Evolutionary conservation across 2,113 vertebrate species (phyloP).

Genomic region (Pogonocichla stellata): DNA sequence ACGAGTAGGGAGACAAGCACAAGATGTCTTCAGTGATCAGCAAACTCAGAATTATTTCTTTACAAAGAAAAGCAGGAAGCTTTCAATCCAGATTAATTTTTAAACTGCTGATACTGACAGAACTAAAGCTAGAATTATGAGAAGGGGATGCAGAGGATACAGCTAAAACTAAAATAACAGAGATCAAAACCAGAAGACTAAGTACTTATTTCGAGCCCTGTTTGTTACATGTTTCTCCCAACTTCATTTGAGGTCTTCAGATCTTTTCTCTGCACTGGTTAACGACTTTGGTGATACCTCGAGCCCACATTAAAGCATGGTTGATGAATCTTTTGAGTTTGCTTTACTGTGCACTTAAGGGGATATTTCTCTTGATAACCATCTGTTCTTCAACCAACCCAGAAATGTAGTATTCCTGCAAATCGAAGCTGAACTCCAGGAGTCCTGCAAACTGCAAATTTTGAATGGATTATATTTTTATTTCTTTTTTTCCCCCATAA

Average conservation of each 20-base stretch:
- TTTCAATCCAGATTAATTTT: background rate
- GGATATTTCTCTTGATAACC: constrained; percentile 28
- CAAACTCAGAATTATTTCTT: background rate
- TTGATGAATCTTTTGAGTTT: constrained; percentile 27
- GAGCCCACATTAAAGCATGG: background rate
- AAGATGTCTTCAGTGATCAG: background rate
- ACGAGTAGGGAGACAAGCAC: background rate
- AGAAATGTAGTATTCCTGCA: background rate
- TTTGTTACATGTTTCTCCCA: background rate
- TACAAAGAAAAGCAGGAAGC: background rate
- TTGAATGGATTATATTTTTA: background rate
- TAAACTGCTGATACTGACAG: background rate
- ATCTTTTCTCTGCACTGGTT: background rate
- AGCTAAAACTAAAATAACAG: background rate
- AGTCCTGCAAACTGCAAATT: background rate
- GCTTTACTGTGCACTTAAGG: constrained; percentile 22
- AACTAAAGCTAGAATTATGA: background rate
- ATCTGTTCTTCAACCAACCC: constrained; percentile 23
- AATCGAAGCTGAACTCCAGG: constrained; percentile 12
- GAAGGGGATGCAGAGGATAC: background rate
- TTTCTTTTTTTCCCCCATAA: background rate
- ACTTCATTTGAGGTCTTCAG: background rate
- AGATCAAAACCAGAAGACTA: background rate
- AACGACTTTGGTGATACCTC: constrained; percentile 26
- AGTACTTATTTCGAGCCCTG: background rate